Conservation (phyloP, 2,888 invertebrate genomes). For the Halictus quadricinctus region DNA sequence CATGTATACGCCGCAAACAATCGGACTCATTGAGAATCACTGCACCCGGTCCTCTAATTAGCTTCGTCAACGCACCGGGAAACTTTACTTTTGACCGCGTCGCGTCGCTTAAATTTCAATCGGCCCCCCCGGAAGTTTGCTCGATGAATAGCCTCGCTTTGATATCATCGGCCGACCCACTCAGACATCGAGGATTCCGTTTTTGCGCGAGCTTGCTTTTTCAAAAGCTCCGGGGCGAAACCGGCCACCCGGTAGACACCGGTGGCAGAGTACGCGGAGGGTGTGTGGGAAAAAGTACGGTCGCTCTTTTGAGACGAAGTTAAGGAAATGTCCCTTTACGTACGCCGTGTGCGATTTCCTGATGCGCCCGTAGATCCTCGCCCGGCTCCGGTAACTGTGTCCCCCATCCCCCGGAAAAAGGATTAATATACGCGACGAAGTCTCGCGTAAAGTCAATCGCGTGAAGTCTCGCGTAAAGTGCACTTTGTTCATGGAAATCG, state of each 20-base stretch:
- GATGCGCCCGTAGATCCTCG: background rate
- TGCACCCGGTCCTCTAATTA: constrained; percentile 2
- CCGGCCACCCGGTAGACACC: background rate
- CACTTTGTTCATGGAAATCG: constrained; percentile 65
- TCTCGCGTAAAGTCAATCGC: constrained; percentile 54
- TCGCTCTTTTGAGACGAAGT: background rate
- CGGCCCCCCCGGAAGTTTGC: background rate
- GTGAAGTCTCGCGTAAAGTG: constrained; percentile 59
- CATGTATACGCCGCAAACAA: background rate
- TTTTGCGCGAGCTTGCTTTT: background rate
- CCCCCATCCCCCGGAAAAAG: constrained; percentile 21
- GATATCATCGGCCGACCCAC: background rate
- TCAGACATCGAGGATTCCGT: background rate
- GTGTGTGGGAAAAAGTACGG: background rate
- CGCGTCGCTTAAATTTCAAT: background rate
- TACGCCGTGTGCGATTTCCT: constrained; percentile 21
- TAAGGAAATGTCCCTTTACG: constrained; percentile 26
- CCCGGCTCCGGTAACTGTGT: constrained; percentile 9
- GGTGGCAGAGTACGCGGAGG: background rate
- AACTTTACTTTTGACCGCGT: background rate
- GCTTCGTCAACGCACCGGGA: background rate
- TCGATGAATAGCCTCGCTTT: background rate
- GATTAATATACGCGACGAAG: constrained; percentile 42
- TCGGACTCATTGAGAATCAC: background rate
- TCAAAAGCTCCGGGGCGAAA: background rate